Evolutionary conservation across 2,797 vertebrate species (phyloP).

Genomic region (Lutjanus campechanus): DNA sequence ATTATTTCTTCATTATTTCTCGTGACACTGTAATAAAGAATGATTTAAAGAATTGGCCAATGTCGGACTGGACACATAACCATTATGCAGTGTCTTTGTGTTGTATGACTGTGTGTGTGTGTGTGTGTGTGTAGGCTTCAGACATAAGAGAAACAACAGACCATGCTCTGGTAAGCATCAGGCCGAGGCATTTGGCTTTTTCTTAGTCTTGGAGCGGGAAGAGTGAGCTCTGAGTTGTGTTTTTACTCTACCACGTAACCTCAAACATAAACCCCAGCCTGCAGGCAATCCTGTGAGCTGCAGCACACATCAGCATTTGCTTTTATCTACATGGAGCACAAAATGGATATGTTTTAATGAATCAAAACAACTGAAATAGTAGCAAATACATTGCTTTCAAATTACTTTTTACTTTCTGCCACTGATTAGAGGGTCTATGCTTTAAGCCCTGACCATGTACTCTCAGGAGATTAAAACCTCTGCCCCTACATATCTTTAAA

Average conservation of each 20-base stretch:
- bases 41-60: constrained; percentile 65
- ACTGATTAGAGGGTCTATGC: background rate
- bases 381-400: constrained; percentile 3
- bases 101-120: constrained; percentile 26
- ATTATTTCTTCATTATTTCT: constrained; percentile 72
- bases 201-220: constrained; percentile 57
- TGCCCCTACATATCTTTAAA: constrained; percentile 10
- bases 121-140: constrained; percentile 29
- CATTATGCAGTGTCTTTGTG: constrained; percentile 24
- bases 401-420: background rate
- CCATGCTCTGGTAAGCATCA: constrained; percentile 77
- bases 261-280: constrained; percentile 48
- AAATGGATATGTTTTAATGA: constrained; percentile 17
- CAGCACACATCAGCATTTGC: constrained; percentile 9
- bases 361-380: constrained; percentile 20
- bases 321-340: constrained; percentile 25
- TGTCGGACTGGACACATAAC: constrained; percentile 45
- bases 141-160: constrained; percentile 73
- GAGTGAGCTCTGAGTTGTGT: constrained; percentile 66
- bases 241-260: constrained; percentile 62
- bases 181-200: constrained; percentile 59
- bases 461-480: constrained; percentile 7
- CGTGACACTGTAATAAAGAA: constrained; percentile 68
- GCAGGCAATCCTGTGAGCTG: constrained; percentile 22
- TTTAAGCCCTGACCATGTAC: background rate